Evolutionary conservation across 1,140 invertebrate genomes (phyloP), one percentile per base, ranked within the genome.

Genomic region (Brachionus koreanus): DNA sequence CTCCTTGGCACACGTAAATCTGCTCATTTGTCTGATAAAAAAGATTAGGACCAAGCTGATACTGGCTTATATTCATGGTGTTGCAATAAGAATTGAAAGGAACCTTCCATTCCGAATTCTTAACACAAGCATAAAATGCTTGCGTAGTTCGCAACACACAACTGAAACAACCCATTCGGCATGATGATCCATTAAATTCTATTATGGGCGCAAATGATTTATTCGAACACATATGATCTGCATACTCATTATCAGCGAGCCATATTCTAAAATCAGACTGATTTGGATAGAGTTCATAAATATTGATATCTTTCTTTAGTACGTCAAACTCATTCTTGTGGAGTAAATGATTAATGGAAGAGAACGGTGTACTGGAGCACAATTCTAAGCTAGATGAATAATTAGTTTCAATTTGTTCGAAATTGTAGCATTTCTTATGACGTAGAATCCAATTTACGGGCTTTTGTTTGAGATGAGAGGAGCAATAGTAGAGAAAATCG

Each of bases 361-460:
- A 49, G 57, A 61, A 61, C 16, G 76, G 61, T 39, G 37, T 65
- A 42, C 23, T 57, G 12, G 61, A 61, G 29, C 76, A 79, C 3
- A 23, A 6, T 33, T 79, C 35, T 33, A 33, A 42, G 35, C 49
- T 65, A 79, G 52, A 42, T 29, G 49, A 63, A 61, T 61, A 79
- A 39, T 57, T 79, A 35, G 23, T 9, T 65, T 65, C 39, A 25
- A 25, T 79, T 39, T 37, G 35, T 9, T 23, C 49, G 35, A 65
- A 65, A 57, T 65, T 37, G 49, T 61, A 79, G 39, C 76, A 79
- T 79, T 79, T 79, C 7, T 79, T 79, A 43, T 79, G 19, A n/a
- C 46, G 19, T 61, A 79, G 39, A 39, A 61, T 61, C 76, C 76
- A 79, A 79, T 79, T 61, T 29, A 79, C 35, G 4, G 49, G 76